These are phyloP conservation scores for Clamator glandarius DNA, from an alignment of 2,797 vertebrate genomes.

Conservation along the genomic window DNA sequence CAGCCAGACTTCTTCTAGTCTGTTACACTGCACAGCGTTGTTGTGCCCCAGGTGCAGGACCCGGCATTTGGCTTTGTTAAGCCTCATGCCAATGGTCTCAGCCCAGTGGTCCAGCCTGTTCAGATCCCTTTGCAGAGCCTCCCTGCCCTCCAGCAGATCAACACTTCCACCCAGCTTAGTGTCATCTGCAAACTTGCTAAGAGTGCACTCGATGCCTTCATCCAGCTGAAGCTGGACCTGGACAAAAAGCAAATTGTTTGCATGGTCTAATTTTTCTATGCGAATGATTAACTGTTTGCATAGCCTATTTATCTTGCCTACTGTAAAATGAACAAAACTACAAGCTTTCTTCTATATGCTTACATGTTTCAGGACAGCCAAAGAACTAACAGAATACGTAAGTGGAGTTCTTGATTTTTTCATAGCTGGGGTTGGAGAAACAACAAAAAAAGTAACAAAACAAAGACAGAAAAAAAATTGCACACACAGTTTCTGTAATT, in stretches of 20 bases:
- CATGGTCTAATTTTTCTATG: not conserved
- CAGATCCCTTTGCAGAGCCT: no score
- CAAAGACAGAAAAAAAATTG: not conserved
- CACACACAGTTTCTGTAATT: slow-evolving; percentile 51
- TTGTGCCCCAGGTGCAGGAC: no score
- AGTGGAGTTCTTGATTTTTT: not conserved
- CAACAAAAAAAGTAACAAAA: not conserved
- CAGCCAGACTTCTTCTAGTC: no score
- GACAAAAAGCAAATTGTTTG: not conserved
- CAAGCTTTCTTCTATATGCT: not conserved
- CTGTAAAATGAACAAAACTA: not conserved
- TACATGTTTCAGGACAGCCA: not conserved
- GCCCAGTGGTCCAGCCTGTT: no score
- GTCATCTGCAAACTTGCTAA: no score
- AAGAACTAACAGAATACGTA: not conserved
- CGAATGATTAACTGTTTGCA: not conserved
- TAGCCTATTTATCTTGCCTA: not conserved
- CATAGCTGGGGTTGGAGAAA: not conserved
- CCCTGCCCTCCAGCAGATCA: no score
- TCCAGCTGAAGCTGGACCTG: no score
- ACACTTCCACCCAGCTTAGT: no score
- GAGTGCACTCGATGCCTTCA: no score
- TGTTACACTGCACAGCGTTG: no score
- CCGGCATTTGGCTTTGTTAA: no score
- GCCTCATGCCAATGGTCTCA: no score